phyloP scores from a whole-genome alignment of 2,888 invertebrate species.

The Leptinotarsa tumamoca region DNA sequence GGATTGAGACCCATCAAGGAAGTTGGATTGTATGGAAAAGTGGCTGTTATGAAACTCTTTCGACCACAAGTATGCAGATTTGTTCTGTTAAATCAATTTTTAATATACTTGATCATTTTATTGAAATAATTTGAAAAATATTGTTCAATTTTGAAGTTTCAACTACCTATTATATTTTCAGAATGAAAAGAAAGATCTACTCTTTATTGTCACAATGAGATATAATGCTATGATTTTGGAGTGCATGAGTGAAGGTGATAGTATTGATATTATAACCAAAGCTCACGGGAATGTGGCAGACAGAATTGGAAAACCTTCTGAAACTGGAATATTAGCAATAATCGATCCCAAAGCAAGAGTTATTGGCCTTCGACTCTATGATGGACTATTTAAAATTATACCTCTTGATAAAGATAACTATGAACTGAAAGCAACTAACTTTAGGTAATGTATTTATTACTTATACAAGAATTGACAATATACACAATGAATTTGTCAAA shows the following conservation, averaged over 20 bases:
- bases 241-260: slow-evolving; percentile 81
- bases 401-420: slow-evolving; percentile 94
- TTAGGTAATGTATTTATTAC: slow-evolving; percentile 69
- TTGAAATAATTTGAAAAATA: too few relatives aligned
- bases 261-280: slow-evolving; percentile 91
- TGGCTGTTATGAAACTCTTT: slow-evolving; percentile 94
- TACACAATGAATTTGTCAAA: too few relatives aligned
- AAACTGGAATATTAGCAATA: slow-evolving; percentile 94
- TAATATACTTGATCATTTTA: too few relatives aligned
- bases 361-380: slow-evolving; percentile 94
- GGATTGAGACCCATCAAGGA: slow-evolving; percentile 95
- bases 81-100: not conserved
- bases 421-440: slow-evolving; percentile 91
- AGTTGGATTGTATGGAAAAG: slow-evolving; percentile 93
- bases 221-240: slow-evolving; percentile 98
- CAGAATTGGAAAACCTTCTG: slow-evolving; percentile 93
- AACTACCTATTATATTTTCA: slow-evolving; percentile 75
- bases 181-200: slow-evolving; percentile 91
- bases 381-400: slow-evolving; percentile 97
- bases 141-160: not conserved
- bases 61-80: slow-evolving; percentile 80
- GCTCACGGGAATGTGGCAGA: slow-evolving; percentile 98
- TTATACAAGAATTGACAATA: not conserved
- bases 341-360: slow-evolving; percentile 96
- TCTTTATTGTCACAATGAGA: slow-evolving; percentile 93